Evolutionary conservation across 2,113 vertebrate genomes (phyloP), one percentile per base, ranked within the genome.

Genomic region (Sturnus vulgaris): DNA sequence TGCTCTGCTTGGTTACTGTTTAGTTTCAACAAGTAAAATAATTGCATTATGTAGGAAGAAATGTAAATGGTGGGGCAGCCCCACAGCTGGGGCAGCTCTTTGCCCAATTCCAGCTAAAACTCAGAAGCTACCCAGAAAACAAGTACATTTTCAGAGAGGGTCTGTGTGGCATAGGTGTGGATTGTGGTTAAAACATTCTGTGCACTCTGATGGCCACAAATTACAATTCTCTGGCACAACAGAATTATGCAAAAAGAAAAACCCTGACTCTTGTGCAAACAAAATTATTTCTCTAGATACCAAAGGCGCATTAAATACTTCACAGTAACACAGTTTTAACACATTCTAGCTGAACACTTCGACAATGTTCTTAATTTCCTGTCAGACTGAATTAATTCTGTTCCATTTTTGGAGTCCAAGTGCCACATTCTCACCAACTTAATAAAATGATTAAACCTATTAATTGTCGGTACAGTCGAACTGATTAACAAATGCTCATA

Each of bases 251-350:
- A 2, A n/a, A 73, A 72, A 6, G 10, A 42, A 57, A 66, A 50
- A n/a, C 28, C 3, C 27, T 0, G 3, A 12, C 2, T 18, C 15
- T 55, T 53, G 3, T 20, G 5, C 4, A 89, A 81, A 70, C 8
- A 56, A 64, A 60, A 50, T 14, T 42, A 68, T 35, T 68, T 75
- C 49, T 78, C 21, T 33, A 33, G 31, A n/a, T 31, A 53, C n/a
- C n/a, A 22, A 56, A 78, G 12, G 30, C 47, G 69, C 11, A 47
- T 49, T 44, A 77, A 93, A 76, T 40, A 57, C 19, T 71, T 55
- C 39, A 73, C 47, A 70, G 11, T 44, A 65, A 86, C 35, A 69
- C 4, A 30, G 12, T 55, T 85, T 72, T 37, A 31, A 10, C 1
- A 1, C 2, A 0, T 78, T 86, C 65, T 65, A 86, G 27, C 21